These are phyloP conservation scores for Scelioninae gen. 1 DNA, from an alignment of 2,888 invertebrate species.

Conservation along the genomic window DNA sequence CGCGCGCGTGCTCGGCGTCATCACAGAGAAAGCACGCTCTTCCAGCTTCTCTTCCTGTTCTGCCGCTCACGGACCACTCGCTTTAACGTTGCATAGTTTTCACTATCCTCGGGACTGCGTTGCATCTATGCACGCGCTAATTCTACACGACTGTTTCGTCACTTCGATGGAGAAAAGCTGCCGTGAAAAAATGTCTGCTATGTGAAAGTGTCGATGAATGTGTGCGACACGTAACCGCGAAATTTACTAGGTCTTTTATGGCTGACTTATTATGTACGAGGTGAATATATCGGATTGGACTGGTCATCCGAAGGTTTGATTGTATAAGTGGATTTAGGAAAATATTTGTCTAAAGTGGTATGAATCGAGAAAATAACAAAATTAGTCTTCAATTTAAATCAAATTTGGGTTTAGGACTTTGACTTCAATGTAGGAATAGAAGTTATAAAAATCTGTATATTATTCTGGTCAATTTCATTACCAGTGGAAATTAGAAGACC, in stretches of 20 bases:
- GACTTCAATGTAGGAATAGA: not conserved
- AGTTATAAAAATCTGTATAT: not conserved
- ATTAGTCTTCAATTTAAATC: too few relatives aligned
- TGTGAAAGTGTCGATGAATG: conserved; percentile 56
- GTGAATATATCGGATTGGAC: not conserved
- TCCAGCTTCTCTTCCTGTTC: conserved; percentile 74
- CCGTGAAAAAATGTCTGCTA: conserved; percentile 36
- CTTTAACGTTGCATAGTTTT: conserved; percentile 59
- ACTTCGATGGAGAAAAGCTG: conserved; percentile 39
- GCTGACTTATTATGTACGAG: not conserved
- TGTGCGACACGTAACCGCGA: conserved; percentile 41
- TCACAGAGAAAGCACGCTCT: conserved; percentile 73
- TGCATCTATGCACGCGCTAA: conserved; percentile 17
- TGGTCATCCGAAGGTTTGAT: too few relatives aligned
- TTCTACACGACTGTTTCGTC: conserved; percentile 47
- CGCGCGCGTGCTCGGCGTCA: conserved; percentile 57
- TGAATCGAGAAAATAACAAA: too few relatives aligned
- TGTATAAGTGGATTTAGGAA: too few relatives aligned
- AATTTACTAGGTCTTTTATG: conserved; percentile 17
- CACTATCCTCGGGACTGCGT: conserved; percentile 65
- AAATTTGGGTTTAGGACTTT: not conserved
- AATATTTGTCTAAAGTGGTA: too few relatives aligned
- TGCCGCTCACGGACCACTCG: conserved; percentile 54
- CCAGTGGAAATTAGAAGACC: conserved; percentile 93
- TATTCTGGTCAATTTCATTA: conserved; percentile 77